Evolutionary conservation across 2,797 vertebrate genomes (phyloP), one percentile per base, ranked within the genome.

Genomic region (Melanotaenia pygmaea): DNA sequence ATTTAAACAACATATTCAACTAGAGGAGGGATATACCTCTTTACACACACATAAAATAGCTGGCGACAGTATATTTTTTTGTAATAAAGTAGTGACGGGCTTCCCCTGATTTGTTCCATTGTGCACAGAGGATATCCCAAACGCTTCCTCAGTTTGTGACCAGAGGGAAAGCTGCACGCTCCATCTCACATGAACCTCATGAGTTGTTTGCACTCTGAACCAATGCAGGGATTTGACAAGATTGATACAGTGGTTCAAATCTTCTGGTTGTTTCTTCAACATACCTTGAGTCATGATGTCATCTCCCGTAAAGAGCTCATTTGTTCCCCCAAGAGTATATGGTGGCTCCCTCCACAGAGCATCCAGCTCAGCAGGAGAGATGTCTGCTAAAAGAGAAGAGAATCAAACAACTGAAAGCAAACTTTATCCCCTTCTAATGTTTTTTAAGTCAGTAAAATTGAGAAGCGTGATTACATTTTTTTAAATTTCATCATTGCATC

Each of bases 281-380:
- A 22, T 93, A 95, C 94, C 95, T 93, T 93, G 89, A 63, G 94
- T 92, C 94, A 94, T 95, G 90, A 88, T 89, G 90, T 91, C 89
- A 92, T 93, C 93, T 90, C 90, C 90, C 57, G 88, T 77, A 76
- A 94, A 94, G 85, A 93, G 91, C 45, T 94, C 91, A 88, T 91
- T 90, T 79, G 91, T 68, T 80, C 86, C 92, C 12, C 93, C 89
- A 12, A 94, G 81, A 58, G 91, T 85, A 45, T 94, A 95, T 0
- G 93, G 89, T 1, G 93, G 94, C 61, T 94, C 94, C 81, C 92
- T 91, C 94, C 94, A 94, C 34, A 95, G 92, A 80, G 93, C 93
- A 76, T 95, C 94, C 84, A 95, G 89, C 82, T 95, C 95, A 81
- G 94, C 93, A 34, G 94, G 91, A 72, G 94, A 94, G 64, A 95